Conservation (phyloP, 2,113 vertebrate species). For the Hyla sarda region DNA sequence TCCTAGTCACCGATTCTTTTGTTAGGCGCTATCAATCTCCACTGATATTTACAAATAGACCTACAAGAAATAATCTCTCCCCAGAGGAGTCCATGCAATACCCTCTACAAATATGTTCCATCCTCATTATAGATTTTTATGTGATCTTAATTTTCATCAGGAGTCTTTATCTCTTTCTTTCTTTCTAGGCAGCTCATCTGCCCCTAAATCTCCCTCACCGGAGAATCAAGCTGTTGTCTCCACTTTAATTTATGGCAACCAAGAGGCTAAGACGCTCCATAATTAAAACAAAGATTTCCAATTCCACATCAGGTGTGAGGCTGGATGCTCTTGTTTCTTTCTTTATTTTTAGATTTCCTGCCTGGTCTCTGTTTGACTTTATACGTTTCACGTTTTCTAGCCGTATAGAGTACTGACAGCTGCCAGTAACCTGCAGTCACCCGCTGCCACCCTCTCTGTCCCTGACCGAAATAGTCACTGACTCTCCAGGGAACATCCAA, state of each 20-base stretch:
- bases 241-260: slow-evolving; percentile 40
- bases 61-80: background rate
- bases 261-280: slow-evolving; percentile 45
- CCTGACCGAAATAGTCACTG: slow-evolving; percentile 30
- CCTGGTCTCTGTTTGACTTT: slow-evolving; percentile 3
- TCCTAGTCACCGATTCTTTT: background rate
- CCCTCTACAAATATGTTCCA: slow-evolving; percentile 18
- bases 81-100: background rate
- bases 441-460: slow-evolving; percentile 22
- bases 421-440: slow-evolving; percentile 38
- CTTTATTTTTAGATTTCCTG: background rate
- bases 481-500: slow-evolving; percentile 25
- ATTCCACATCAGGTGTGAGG: slow-evolving; percentile 29
- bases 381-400: slow-evolving; percentile 5
- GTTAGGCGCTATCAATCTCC: background rate
- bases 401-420: slow-evolving; percentile 14
- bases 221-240: slow-evolving; percentile 35
- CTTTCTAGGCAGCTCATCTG: slow-evolving; percentile 19
- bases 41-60: background rate
- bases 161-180: slow-evolving; percentile 31
- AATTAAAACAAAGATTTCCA: slow-evolving; percentile 50
- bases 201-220: slow-evolving; percentile 33
- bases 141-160: slow-evolving; percentile 25
- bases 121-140: background rate
- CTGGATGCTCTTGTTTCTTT: background rate